phyloP scores from a whole-genome alignment of 2,888 invertebrate genomes.

The Coleophora deauratella region DNA sequence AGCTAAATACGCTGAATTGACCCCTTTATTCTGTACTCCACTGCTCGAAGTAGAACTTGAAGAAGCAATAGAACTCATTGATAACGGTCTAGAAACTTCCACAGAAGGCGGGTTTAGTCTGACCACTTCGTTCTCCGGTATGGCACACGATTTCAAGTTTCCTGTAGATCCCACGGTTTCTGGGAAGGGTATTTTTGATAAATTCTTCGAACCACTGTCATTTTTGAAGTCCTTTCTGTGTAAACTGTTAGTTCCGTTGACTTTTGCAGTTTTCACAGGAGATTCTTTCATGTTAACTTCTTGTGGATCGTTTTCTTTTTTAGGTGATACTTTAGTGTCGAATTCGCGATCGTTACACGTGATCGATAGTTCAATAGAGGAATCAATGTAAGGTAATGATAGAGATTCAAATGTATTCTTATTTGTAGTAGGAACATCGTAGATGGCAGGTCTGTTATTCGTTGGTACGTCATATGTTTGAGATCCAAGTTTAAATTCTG shows the following conservation, averaged over 20 bases:
- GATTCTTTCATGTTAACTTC: constrained; percentile 41
- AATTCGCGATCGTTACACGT: constrained; percentile 67
- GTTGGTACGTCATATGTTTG: constrained; percentile 64
- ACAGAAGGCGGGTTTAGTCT: constrained; percentile 69
- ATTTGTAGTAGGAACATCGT: constrained; percentile 53
- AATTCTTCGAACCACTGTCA: constrained; percentile 40
- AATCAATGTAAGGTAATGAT: constrained; percentile 63
- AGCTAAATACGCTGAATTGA: constrained; percentile 86
- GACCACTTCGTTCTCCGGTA: constrained; percentile 55
- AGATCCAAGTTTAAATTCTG: constrained; percentile 48
- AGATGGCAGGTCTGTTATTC: constrained; percentile 60
- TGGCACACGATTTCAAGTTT: constrained; percentile 47
- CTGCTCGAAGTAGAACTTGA: constrained; percentile 79
- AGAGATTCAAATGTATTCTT: constrained; percentile 64
- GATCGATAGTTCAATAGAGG: constrained; percentile 65
- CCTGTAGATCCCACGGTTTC: constrained; percentile 58
- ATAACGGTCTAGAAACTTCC: constrained; percentile 79
- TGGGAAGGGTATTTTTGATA: constrained; percentile 52
- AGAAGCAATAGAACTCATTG: constrained; percentile 85
- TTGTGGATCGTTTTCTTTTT: constrained; percentile 44
- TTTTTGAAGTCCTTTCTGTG: constrained; percentile 54
- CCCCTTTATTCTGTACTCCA: constrained; percentile 76
- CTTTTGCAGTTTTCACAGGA: constrained; percentile 44
- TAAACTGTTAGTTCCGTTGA: constrained; percentile 49
- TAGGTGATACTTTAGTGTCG: constrained; percentile 58